These are phyloP conservation scores for Lates calcarifer DNA, from an alignment of 2,113 vertebrate genomes.

Conservation along the genomic window DNA sequence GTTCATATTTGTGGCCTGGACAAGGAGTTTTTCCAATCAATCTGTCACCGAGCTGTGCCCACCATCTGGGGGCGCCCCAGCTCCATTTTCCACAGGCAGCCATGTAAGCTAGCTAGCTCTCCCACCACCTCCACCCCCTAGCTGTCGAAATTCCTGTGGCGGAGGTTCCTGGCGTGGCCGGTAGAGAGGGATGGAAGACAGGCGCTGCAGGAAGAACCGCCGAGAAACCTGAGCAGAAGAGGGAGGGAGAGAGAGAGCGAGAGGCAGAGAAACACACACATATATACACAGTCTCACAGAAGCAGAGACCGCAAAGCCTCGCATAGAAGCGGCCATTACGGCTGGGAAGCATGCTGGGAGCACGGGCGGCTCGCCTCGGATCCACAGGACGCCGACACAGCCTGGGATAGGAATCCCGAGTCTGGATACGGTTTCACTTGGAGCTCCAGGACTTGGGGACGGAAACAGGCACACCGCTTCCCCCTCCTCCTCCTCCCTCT, in stretches of 20 bases:
- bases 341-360: slow-evolving; percentile 65
- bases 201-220: slow-evolving; percentile 65
- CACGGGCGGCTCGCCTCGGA: slow-evolving; percentile 51
- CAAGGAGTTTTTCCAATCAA: too few species aligned
- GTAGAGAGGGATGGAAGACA: slow-evolving; percentile 80
- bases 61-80: slow-evolving; percentile 69
- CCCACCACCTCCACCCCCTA: slow-evolving; percentile 18
- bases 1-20: background rate
- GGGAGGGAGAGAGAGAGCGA: slow-evolving; percentile 60
- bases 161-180: slow-evolving; percentile 79
- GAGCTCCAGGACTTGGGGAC: slow-evolving; percentile 57
- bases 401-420: slow-evolving; percentile 63
- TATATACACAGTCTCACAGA: slow-evolving; percentile 30
- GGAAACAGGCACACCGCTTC: slow-evolving; percentile 55
- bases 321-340: slow-evolving; percentile 82
- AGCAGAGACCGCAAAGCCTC: slow-evolving; percentile 52
- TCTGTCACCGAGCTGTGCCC: slow-evolving; percentile 5
- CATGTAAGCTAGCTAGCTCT: background rate
- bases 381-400: slow-evolving; percentile 61
- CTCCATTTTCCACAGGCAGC: slow-evolving; percentile 44
- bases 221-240: slow-evolving; percentile 74
- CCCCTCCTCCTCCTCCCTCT: slow-evolving; percentile 5
- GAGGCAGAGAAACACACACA: slow-evolving; percentile 49
- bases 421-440: slow-evolving; percentile 67
- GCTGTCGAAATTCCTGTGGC: slow-evolving; percentile 72